A percentile compares a stretch with the other conserved stretches of the same genome.
Conservation (phyloP, 1,140 invertebrate species). For the Carcinoscorpius rotundicauda region DNA sequence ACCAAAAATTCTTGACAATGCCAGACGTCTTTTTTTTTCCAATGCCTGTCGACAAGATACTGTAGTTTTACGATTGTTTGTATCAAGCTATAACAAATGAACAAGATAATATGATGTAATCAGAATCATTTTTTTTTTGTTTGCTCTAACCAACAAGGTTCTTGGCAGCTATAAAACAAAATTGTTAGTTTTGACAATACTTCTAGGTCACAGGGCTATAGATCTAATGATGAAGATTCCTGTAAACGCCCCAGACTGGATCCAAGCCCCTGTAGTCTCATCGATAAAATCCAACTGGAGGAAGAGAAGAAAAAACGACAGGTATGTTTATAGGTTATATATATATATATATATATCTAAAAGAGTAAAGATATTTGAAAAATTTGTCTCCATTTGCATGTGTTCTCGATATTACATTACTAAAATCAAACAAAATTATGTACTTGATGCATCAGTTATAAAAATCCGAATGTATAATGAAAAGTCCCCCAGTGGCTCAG, state of each 20-base stretch:
- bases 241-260: constrained; percentile 19
- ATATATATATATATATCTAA: neutral
- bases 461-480: neutral
- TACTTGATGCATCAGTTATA: neutral
- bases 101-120: too few species aligned
- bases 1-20: too few species aligned
- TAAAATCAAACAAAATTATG: neutral
- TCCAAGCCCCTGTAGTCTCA: constrained; percentile 13
- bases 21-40: too few species aligned
- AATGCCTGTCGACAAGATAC: too few species aligned
- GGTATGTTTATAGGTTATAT: constrained; percentile 14
- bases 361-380: neutral
- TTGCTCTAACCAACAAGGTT: too few species aligned
- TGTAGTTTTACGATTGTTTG: too few species aligned
- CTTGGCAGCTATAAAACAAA: too few species aligned
- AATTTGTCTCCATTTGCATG: neutral
- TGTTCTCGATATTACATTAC: neutral
- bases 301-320: constrained; percentile 24
- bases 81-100: too few species aligned
- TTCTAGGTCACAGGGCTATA: constrained; percentile 23
- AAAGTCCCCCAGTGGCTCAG: neutral
- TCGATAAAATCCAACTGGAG: constrained; percentile 22
- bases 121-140: too few species aligned
- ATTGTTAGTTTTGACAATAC: too few species aligned
- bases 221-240: constrained; percentile 19